These are phyloP conservation scores for Heterocephalus glaber DNA, from an alignment of 2,113 vertebrate genomes.

Conservation along the genomic window DNA sequence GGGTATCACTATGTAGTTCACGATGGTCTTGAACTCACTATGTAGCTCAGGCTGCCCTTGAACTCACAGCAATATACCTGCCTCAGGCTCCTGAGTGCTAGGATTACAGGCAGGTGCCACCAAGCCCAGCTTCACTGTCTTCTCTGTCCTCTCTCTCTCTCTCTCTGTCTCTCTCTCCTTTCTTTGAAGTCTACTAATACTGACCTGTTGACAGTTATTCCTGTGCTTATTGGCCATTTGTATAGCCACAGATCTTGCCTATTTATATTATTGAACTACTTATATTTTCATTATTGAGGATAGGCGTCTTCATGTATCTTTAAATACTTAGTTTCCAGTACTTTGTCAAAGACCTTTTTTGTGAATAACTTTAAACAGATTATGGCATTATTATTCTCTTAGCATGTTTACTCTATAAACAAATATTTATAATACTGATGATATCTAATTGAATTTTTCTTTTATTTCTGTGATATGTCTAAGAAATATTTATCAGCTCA, in stretches of 20 bases:
- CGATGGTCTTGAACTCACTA: neutral
- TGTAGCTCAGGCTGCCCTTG: too few relatives aligned
- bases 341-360: neutral
- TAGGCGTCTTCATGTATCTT: neutral
- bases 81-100: neutral
- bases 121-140: neutral
- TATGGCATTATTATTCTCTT: neutral
- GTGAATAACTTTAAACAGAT: neutral
- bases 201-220: neutral
- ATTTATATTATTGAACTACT: neutral
- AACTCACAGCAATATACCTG: neutral
- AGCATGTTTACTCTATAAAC: neutral
- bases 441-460: neutral
- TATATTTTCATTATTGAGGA: neutral
- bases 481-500: neutral
- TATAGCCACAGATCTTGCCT: neutral
- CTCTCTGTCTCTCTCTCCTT: neutral
- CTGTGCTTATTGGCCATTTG: neutral
- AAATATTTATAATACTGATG: neutral
- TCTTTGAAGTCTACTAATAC: neutral
- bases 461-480: neutral
- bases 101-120: neutral
- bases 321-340: neutral
- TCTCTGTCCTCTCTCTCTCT: too few relatives aligned
- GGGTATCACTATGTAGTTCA: neutral